phyloP scores from a whole-genome alignment of 2,113 vertebrate species.

The Sceloporus tristichus region DNA sequence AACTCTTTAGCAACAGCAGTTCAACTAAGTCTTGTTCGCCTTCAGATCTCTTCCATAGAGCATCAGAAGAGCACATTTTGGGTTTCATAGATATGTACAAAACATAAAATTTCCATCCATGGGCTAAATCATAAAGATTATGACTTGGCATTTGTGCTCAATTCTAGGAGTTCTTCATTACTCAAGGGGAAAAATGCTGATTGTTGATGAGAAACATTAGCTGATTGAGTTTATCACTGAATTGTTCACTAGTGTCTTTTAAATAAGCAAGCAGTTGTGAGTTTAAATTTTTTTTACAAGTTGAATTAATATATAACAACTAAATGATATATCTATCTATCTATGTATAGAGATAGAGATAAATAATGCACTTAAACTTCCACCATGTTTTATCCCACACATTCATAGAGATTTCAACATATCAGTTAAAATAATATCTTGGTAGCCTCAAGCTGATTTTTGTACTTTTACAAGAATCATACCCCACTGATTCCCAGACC shows the following conservation, averaged over 20 bases:
- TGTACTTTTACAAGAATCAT: not conserved
- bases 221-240: conserved; percentile 39
- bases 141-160: conserved; percentile 15
- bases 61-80: not conserved
- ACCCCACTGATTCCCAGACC: not conserved
- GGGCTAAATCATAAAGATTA: conserved; percentile 22
- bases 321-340: conserved; percentile 50
- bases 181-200: conserved; percentile 30
- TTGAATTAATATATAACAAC: conserved; percentile 51
- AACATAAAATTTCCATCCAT: conserved; percentile 16
- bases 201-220: conserved; percentile 51
- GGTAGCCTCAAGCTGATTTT: not conserved
- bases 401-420: not conserved
- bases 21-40: not conserved
- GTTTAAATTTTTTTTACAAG: conserved; percentile 53
- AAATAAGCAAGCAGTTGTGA: conserved; percentile 48
- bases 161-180: conserved; percentile 31
- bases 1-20: not conserved
- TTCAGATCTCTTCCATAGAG: not conserved
- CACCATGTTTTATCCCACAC: not conserved
- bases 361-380: conserved; percentile 32
- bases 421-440: not conserved
- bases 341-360: too few relatives aligned
- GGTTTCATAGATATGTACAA: not conserved
- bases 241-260: conserved; percentile 42